Percentiles rank a stretch among this genome's conserved stretches.
Conservation (phyloP, 2,888 invertebrate genomes). For the Meloe dianella region DNA sequence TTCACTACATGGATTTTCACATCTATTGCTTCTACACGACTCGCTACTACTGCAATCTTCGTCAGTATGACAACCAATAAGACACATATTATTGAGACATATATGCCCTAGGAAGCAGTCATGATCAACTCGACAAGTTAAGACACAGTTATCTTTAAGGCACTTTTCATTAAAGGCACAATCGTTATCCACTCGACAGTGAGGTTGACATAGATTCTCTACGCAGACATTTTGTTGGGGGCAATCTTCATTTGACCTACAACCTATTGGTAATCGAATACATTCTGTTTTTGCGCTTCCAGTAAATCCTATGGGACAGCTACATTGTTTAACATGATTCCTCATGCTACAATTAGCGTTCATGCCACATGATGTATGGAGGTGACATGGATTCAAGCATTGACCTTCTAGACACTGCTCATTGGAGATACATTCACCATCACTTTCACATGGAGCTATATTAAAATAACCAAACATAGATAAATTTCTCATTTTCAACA, state of each 20-base stretch:
- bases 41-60: conserved; percentile 88
- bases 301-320: conserved; percentile 84
- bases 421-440: conserved; percentile 79
- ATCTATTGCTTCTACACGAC: conserved; percentile 80
- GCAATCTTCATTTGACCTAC: conserved; percentile 74
- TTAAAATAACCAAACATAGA: conserved; percentile 19
- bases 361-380: conserved; percentile 80
- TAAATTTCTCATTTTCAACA: not conserved
- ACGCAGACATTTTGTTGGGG: conserved; percentile 74
- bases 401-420: conserved; percentile 84
- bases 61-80: conserved; percentile 84
- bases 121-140: conserved; percentile 89
- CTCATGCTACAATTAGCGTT: conserved; percentile 78
- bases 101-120: conserved; percentile 93
- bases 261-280: conserved; percentile 81
- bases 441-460: conserved; percentile 76
- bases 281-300: conserved; percentile 85
- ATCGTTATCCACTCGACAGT: conserved; percentile 76
- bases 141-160: conserved; percentile 79
- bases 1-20: conserved; percentile 76
- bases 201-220: conserved; percentile 81
- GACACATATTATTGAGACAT: conserved; percentile 83
- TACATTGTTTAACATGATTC: conserved; percentile 79
- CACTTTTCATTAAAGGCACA: conserved; percentile 93
- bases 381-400: conserved; percentile 79